These are phyloP conservation scores for Ellobium chinense DNA, from an alignment of 2,888 invertebrate genomes.

Conservation along the genomic window DNA sequence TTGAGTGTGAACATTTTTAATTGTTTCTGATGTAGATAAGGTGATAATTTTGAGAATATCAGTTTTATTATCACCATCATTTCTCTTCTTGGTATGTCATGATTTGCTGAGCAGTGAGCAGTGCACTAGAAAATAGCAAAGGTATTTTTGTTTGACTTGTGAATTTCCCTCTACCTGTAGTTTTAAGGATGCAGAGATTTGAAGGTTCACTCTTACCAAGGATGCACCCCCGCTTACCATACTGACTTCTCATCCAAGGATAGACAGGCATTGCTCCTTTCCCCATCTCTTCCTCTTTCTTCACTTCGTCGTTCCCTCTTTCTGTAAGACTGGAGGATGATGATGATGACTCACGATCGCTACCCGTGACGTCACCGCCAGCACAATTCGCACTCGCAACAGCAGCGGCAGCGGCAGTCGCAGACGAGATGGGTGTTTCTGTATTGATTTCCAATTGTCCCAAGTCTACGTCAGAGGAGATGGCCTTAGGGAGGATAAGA, in stretches of 20 bases:
- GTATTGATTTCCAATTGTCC: neutral
- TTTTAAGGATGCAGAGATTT: no score
- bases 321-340: neutral
- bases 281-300: constrained; percentile 2
- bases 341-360: constrained; percentile 17
- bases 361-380: neutral
- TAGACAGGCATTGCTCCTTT: neutral
- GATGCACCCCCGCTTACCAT: constrained; percentile 14
- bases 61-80: no score
- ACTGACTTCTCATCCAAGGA: constrained; percentile 42
- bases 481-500: neutral
- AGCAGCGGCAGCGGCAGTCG: no score
- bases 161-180: no score
- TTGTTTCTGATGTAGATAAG: no score
- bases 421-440: neutral
- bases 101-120: no score
- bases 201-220: neutral
- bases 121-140: no score
- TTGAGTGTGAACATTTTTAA: no score
- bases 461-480: neutral
- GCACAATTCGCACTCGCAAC: no score
- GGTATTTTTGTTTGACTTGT: no score
- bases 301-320: neutral
- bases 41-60: no score
- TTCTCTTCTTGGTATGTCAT: no score